Evolutionary conservation across 2,888 invertebrate species (phyloP).

Genomic region (Archips xylosteana): DNA sequence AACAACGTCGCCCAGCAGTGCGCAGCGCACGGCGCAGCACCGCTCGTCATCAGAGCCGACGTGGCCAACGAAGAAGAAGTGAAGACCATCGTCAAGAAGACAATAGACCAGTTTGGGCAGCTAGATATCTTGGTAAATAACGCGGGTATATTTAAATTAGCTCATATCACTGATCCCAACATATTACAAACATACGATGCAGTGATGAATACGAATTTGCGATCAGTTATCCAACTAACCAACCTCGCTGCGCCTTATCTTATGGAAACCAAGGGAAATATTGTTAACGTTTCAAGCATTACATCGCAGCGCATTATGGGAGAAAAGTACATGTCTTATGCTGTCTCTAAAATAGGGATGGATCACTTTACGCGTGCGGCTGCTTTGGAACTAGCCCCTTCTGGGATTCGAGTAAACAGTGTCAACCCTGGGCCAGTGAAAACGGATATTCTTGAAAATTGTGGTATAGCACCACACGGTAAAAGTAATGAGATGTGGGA

Average conservation of each 20-base stretch:
- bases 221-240: slow-evolving; percentile 5
- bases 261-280: background rate
- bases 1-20: slow-evolving; percentile 68
- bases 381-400: slow-evolving; percentile 43
- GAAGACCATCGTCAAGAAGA: slow-evolving; percentile 35
- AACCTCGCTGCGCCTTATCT: background rate
- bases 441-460: slow-evolving; percentile 63
- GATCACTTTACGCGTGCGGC: slow-evolving; percentile 44
- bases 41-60: slow-evolving; percentile 42
- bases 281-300: slow-evolving; percentile 3
- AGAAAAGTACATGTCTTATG: slow-evolving; percentile 24
- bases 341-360: slow-evolving; percentile 43
- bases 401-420: slow-evolving; percentile 44
- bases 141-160: background rate
- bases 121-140: slow-evolving; percentile 4
- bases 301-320: slow-evolving; percentile 14
- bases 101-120: background rate
- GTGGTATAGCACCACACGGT: slow-evolving; percentile 83
- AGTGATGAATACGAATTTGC: slow-evolving; percentile 2
- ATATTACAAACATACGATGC: background rate
- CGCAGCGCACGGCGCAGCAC: slow-evolving; percentile 9
- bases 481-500: slow-evolving; percentile 10
- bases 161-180: background rate
- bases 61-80: slow-evolving; percentile 44
- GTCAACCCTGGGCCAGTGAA: slow-evolving; percentile 87